A percentile compares a stretch with the other conserved stretches of the same genome.
Evolutionary conservation across 1,140 invertebrate genomes (phyloP).

Genomic region (Maniola jurtina): DNA sequence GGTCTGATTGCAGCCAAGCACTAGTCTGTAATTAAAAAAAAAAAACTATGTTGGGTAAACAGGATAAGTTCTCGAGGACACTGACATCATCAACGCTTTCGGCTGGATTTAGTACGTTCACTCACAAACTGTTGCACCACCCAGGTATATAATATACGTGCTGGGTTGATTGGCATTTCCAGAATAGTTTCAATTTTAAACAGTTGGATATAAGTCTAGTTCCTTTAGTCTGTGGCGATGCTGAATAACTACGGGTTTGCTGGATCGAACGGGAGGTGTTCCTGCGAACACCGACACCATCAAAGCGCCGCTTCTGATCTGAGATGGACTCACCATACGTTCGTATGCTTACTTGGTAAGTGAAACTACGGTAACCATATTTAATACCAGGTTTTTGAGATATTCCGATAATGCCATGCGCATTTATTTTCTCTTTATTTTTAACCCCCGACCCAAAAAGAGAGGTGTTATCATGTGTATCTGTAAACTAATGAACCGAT

Average conservation of each 20-base stretch:
- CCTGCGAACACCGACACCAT: conserved; percentile 40
- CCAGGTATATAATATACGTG: too few species aligned
- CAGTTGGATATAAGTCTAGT: neutral
- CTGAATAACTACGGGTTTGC: conserved; percentile 13
- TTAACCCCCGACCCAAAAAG: too few species aligned
- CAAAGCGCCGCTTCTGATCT: conserved; percentile 38
- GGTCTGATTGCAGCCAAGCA: too few species aligned
- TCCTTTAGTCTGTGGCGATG: neutral
- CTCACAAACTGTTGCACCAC: too few species aligned
- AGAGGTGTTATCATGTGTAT: too few species aligned
- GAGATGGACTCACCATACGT: conserved; percentile 18
- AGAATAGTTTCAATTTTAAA: too few species aligned
- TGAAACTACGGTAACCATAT: neutral
- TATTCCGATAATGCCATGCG: neutral
- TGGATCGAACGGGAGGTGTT: conserved; percentile 30
- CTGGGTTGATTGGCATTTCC: too few species aligned
- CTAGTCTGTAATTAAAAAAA: too few species aligned
- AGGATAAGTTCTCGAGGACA: conserved; percentile 36
- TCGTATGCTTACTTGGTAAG: conserved; percentile 10
- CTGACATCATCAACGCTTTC: conserved; percentile 42
- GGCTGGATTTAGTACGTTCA: too few species aligned
- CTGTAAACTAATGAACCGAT: too few species aligned
- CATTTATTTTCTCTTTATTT: too few species aligned
- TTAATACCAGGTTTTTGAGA: neutral
- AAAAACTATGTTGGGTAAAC: too few species aligned